Evolutionary conservation across 2,888 invertebrate species (phyloP).

Genomic region (Conchocele bisecta): DNA sequence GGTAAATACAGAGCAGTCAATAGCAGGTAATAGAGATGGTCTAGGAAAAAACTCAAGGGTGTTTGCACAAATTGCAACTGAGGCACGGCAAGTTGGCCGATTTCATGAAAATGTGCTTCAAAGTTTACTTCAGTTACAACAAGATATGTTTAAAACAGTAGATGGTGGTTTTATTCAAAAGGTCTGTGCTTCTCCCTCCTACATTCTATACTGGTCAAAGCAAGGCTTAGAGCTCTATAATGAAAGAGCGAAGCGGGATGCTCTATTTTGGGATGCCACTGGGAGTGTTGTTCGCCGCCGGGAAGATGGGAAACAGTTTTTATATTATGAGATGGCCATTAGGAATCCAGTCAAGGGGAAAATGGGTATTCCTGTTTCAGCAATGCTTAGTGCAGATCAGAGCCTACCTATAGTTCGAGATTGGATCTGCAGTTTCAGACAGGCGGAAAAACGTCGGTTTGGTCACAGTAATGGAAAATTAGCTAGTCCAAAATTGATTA

Average conservation of each 20-base stretch:
- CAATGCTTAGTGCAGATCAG: conserved; percentile 10
- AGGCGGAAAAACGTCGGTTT: conserved; percentile 18
- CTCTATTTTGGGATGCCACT: conserved; percentile 24
- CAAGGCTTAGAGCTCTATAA: conserved; percentile 3
- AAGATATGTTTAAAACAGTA: neutral
- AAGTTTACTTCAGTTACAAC: conserved; percentile 1
- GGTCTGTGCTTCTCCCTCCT: neutral
- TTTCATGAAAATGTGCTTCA: neutral
- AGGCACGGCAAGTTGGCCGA: conserved; percentile 2
- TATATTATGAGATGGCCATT: conserved; percentile 17
- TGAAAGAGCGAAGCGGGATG: neutral
- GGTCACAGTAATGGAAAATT: conserved; percentile 3
- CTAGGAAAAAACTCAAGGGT: conserved; percentile 2
- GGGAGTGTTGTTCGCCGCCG: conserved; percentile 9
- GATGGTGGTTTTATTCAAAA: conserved; percentile 7
- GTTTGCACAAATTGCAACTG: neutral
- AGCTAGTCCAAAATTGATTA: conserved; percentile 7
- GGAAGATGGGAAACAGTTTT: conserved; percentile 2
- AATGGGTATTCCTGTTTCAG: conserved; percentile 22
- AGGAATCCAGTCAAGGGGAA: conserved; percentile 13
- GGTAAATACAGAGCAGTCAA: neutral
- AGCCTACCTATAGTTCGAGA: conserved; percentile 7
- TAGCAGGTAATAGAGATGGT: conserved; percentile 2
- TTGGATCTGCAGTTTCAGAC: conserved; percentile 19
- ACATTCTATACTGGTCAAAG: conserved; percentile 13